Percentiles rank a stretch among this genome's conserved stretches.
Conservation (phyloP, 2,888 invertebrate species). For the Drosophila parthenogenetica region DNA sequence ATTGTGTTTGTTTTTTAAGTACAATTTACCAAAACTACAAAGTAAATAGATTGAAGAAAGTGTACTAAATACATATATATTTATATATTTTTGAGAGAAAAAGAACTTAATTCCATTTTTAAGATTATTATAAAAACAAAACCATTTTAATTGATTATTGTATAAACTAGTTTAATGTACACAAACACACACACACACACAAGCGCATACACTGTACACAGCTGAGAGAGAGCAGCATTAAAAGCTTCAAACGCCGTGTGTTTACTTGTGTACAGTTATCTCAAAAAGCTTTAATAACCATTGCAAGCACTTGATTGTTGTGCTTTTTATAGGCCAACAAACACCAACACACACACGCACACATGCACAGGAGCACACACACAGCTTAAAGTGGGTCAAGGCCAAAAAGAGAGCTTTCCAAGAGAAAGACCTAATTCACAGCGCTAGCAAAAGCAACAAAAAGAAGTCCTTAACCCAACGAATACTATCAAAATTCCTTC, state of each 20-base stretch:
- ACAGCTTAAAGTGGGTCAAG: slow-evolving; percentile 73
- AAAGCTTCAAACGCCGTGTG: slow-evolving; percentile 9
- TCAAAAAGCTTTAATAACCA: slow-evolving; percentile 44
- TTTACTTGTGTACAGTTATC: slow-evolving; percentile 47
- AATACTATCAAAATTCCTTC: neutral
- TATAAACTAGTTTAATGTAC: slow-evolving; percentile 38
- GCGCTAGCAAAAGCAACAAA: neutral
- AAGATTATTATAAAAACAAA: slow-evolving; percentile 32
- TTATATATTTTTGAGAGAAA: slow-evolving; percentile 21
- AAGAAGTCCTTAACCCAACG: neutral
- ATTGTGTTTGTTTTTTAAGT: slow-evolving; percentile 13
- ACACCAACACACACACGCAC: neutral
- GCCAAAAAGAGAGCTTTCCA: slow-evolving; percentile 55
- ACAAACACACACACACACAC: slow-evolving; percentile 12
- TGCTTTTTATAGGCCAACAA: slow-evolving; percentile 46
- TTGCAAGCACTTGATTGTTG: slow-evolving; percentile 39
- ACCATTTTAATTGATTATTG: slow-evolving; percentile 23
- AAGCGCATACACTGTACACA: neutral
- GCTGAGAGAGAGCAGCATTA: neutral
- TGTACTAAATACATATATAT: slow-evolving; percentile 45
- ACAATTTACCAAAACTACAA: slow-evolving; percentile 56
- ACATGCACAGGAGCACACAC: slow-evolving; percentile 5
- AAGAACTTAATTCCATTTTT: slow-evolving; percentile 39
- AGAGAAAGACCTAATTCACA: slow-evolving; percentile 1
- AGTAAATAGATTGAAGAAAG: slow-evolving; percentile 41